Evolutionary conservation across 1,140 invertebrate species (phyloP), one percentile per base, ranked within the genome.

Genomic region (Pseudomyrmex sp.): DNA sequence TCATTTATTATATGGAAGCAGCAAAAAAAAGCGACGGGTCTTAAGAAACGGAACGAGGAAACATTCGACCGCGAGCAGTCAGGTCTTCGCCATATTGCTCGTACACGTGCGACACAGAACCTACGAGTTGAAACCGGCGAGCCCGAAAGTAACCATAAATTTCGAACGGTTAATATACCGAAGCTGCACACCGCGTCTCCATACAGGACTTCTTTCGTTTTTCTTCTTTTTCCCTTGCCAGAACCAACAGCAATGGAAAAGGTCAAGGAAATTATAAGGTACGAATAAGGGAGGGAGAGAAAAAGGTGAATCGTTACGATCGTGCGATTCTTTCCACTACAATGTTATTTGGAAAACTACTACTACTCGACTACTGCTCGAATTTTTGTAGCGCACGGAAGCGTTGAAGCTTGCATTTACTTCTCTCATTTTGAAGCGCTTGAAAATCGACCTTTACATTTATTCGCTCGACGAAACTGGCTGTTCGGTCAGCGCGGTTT

Each of bases 401-500:
- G 66, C 79, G 70, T 23, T 56, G 79, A 75, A 82, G 48, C 50
- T 73, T 35, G 58, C 23, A 23, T 59, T 75, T 59, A 44, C 79
- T 75, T 46, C 79, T 56, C 58, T 75, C 58, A 75, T 62, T 75
- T 58, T 48, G 72, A 26, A 20, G 48, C 58, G 15, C 44, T 59
- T 20, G 76, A 66, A 79, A 79, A 70, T 80, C 66, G 66, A 58
- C 18, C 72, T 82, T 75, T 75, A 62, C 79, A 59, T 82, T 73
- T 75, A 82, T 75, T 75, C 79, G 70, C 70, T 15, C 15, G 50
- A 44, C 70, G 79, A 46, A 70, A 70, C 70, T 74, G 65, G 59
- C 56, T 58, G 62, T 84, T 85, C 62, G 89, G 85, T 86, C 82
- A 84, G 56, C 79, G 82, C 50, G 86, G 89, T 77, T 85, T 83